phyloP scores from a whole-genome alignment of 2,888 invertebrate genomes.

The Acronicta leporina region DNA sequence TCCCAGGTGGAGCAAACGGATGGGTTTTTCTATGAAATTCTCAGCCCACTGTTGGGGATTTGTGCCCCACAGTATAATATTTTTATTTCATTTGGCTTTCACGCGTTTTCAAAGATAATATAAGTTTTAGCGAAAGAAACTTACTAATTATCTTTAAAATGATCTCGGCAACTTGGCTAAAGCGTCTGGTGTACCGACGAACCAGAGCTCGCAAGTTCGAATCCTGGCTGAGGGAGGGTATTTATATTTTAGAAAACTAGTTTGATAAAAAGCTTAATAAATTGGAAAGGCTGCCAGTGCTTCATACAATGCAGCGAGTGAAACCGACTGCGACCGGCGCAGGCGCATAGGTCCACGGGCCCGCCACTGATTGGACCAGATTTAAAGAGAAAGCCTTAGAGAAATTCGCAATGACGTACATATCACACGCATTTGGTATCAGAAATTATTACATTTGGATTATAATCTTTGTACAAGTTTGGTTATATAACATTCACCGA shows the following conservation, averaged over 20 bases:
- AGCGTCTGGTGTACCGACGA: too few species aligned
- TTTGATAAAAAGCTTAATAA: conserved; percentile 32
- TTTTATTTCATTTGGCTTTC: too few species aligned
- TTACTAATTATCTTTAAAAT: too few species aligned
- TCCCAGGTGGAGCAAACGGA: too few species aligned
- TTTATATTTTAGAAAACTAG: background rate
- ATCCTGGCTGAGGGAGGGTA: background rate
- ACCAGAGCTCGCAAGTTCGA: too few species aligned
- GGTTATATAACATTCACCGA: background rate
- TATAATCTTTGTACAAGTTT: conserved; percentile 16
- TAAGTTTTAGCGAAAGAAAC: too few species aligned
- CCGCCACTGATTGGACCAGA: conserved; percentile 64
- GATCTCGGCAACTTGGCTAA: too few species aligned
- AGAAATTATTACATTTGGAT: conserved; percentile 29
- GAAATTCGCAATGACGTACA: conserved; percentile 65
- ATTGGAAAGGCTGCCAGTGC: conserved; percentile 54
- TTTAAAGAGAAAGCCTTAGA: conserved; percentile 75
- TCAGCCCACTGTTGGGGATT: too few species aligned
- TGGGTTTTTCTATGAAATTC: too few species aligned
- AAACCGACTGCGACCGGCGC: conserved; percentile 36
- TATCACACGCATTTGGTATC: conserved; percentile 41
- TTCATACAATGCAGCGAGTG: conserved; percentile 47
- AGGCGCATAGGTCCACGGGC: conserved; percentile 14
- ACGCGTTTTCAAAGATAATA: too few species aligned
- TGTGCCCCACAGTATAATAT: too few species aligned